These are phyloP conservation scores for Stegophylla sp. DNA, from an alignment of 2,888 invertebrate genomes.

Conservation along the genomic window DNA sequence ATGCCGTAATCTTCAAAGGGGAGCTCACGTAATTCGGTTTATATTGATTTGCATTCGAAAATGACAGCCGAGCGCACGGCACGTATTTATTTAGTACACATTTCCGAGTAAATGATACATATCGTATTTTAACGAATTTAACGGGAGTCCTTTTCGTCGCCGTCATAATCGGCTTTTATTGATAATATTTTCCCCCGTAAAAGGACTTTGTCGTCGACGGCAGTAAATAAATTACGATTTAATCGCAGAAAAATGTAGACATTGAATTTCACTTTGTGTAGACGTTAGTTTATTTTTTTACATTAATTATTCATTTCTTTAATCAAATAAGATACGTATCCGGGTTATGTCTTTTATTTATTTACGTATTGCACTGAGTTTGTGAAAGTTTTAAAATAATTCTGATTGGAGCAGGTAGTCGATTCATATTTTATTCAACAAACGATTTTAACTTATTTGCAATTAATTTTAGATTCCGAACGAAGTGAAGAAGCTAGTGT, in stretches of 20 bases:
- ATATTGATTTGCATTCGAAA: constrained; percentile 1
- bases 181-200: neutral
- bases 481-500: too few species aligned
- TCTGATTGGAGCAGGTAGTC: too few species aligned
- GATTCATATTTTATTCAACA: too few species aligned
- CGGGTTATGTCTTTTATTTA: too few species aligned
- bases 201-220: neutral
- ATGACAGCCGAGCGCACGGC: neutral
- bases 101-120: neutral
- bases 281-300: too few species aligned
- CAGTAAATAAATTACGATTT: constrained; percentile 7
- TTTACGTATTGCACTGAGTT: too few species aligned
- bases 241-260: neutral
- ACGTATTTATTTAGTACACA: neutral
- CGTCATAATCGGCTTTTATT: neutral
- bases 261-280: too few species aligned
- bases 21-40: neutral
- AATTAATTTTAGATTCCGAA: too few species aligned
- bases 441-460: too few species aligned
- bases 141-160: neutral
- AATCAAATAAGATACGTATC: too few species aligned
- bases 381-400: too few species aligned
- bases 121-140: neutral
- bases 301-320: too few species aligned
- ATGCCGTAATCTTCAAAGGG: constrained; percentile 49